phyloP scores from a whole-genome alignment of 1,140 invertebrate genomes.

The Procambarus clarkii region DNA sequence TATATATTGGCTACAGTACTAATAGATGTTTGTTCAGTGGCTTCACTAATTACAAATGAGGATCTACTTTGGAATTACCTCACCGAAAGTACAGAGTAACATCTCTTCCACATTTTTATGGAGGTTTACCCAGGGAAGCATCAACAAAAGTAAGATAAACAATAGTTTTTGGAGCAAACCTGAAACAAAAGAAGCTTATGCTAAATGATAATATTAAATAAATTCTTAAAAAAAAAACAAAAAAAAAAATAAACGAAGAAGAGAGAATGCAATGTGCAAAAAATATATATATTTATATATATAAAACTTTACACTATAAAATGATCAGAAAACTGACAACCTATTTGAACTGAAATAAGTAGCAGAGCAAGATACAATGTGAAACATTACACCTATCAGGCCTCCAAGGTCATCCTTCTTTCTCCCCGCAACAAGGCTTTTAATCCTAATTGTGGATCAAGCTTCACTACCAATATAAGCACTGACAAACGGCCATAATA shows the following conservation, averaged over 20 bases:
- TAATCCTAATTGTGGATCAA: background rate
- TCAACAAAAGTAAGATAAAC: constrained; percentile 2
- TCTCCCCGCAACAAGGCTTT: background rate
- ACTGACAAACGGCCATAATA: background rate
- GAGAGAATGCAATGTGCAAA: background rate
- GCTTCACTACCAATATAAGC: background rate
- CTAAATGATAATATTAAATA: constrained; percentile 35
- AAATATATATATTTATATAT: constrained; percentile 13
- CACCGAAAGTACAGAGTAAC: constrained; percentile 30
- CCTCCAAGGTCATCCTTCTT: constrained; percentile 1
- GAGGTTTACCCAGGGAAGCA: constrained; percentile 44
- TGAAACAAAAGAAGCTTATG: constrained; percentile 46
- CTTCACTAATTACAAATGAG: background rate
- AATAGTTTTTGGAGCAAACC: constrained; percentile 15
- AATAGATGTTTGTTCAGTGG: background rate
- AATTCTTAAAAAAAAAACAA: constrained; percentile 11
- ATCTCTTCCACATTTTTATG: constrained; percentile 38
- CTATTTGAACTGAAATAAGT: constrained; percentile 50
- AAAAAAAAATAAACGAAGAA: background rate
- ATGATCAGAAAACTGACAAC: constrained; percentile 46
- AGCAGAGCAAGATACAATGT: background rate
- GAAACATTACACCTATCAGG: background rate
- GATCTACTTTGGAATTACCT: background rate
- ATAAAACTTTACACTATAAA: constrained; percentile 12
- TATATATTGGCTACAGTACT: background rate